Evolutionary conservation across 2,113 vertebrate genomes (phyloP), one percentile per base, ranked within the genome.

Genomic region (Anhinga anhinga): DNA sequence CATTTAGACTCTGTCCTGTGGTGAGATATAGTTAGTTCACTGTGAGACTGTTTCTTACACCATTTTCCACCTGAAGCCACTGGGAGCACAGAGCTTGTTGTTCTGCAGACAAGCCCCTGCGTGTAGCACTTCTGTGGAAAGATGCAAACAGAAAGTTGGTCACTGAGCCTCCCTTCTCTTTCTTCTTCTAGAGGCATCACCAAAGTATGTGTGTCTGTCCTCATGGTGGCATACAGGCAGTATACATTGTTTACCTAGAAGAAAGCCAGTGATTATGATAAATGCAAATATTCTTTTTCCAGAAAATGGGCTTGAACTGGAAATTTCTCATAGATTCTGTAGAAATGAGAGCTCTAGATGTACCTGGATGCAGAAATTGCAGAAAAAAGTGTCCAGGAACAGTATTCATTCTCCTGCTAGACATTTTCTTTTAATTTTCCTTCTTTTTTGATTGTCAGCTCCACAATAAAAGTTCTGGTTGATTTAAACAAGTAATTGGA

Each of bases 1-100:
- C 21, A 22, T 12, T 74, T 40, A 56, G 25, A 45, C 12, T 61
- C 34, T 65, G 14, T 40, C 7, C 6, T 72, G 4, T 15, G n/a
- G 9, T 8, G 20, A 69, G 42, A 21, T 5, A 25, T 18, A 79
- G 15, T 10, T 71, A n/a, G n/a, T n/a, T n/a, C 42, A n/a, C 5
- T 36, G 18, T 65, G 34, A 79, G 17, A 12, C 2, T 20, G 6
- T 34, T 85, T 49, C 20, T 84, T 42, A 27, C 3, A 36, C 17
- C 6, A 3, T 1, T 34, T 76, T 15, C 59, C 12, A 72, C 26
- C 65, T 59, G 66, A 50, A 66, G 55, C 50, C 67, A 7, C 38
- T 0, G 0, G 44, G 11, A 65, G 13, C 1, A 2, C 44, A 42
- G 52, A 17, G 1, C 10, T 47, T 21, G 2, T 3, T 56, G 9